These are phyloP conservation scores for Euzetes globulus DNA, from an alignment of 2,888 invertebrate genomes.

Conservation along the genomic window DNA sequence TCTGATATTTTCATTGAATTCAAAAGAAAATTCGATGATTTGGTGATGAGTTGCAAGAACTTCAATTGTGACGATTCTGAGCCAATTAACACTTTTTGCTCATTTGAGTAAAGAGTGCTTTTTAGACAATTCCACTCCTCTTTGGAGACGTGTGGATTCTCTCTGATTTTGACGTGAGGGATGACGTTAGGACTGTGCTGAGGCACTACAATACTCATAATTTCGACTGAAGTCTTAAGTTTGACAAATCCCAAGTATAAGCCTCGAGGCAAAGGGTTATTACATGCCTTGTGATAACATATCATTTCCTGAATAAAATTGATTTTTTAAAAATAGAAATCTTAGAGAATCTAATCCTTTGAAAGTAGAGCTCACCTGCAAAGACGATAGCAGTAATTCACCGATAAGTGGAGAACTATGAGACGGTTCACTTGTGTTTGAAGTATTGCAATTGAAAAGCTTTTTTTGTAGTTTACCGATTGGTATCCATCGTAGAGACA, in stretches of 20 bases:
- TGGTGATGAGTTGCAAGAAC: slow-evolving; percentile 29
- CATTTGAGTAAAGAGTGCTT: slow-evolving; percentile 15
- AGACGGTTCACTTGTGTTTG: slow-evolving; percentile 12
- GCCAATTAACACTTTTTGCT: neutral
- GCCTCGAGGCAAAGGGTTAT: slow-evolving; percentile 72
- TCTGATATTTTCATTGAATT: slow-evolving; percentile 53
- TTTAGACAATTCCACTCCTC: slow-evolving; percentile 51
- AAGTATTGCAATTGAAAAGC: neutral
- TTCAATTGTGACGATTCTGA: slow-evolving; percentile 5
- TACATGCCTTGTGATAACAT: slow-evolving; percentile 67
- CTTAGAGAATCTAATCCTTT: neutral
- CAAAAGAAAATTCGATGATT: slow-evolving; percentile 3
- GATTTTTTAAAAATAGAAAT: neutral
- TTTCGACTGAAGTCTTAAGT: slow-evolving; percentile 90
- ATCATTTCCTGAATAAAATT: slow-evolving; percentile 52
- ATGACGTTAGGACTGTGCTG: slow-evolving; percentile 86
- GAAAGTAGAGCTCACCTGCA: slow-evolving; percentile 25
- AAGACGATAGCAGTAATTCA: slow-evolving; percentile 27
- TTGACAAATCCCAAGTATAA: slow-evolving; percentile 93
- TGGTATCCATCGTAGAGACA: slow-evolving; percentile 87
- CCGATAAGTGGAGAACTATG: slow-evolving; percentile 21
- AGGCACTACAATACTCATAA: slow-evolving; percentile 85
- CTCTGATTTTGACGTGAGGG: slow-evolving; percentile 83
- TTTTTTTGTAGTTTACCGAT: slow-evolving; percentile 65
- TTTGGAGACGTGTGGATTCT: slow-evolving; percentile 93